Conservation (phyloP, 1,140 invertebrate genomes). For the Thalassaphorura encarpata region DNA sequence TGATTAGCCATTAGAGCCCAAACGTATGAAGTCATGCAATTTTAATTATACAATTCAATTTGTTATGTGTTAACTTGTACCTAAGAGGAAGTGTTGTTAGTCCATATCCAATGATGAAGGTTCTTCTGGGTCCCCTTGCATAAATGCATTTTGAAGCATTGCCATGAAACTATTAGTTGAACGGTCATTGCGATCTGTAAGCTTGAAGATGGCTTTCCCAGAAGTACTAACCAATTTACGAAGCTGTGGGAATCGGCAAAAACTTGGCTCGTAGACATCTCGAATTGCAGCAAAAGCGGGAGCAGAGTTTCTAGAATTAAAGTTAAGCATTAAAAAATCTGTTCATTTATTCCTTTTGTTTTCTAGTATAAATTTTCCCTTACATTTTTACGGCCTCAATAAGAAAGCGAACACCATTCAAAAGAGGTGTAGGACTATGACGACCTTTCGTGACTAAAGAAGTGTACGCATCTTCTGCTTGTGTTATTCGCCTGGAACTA, state of each 20-base stretch:
- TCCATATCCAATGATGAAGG: too few species aligned
- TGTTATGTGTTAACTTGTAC: too few species aligned
- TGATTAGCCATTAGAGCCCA: too few species aligned
- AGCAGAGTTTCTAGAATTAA: slow-evolving; percentile 13
- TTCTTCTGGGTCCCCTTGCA: too few species aligned
- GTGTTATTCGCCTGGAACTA: slow-evolving; percentile 11
- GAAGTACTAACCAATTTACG: slow-evolving; percentile 16
- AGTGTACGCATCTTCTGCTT: slow-evolving; percentile 20
- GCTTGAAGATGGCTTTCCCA: slow-evolving; percentile 26
- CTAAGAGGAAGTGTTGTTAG: too few species aligned
- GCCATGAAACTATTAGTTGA: too few species aligned
- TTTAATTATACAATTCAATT: too few species aligned
- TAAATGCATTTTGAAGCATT: too few species aligned
- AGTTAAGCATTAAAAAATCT: background rate
- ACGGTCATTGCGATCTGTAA: too few species aligned
- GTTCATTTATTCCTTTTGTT: background rate
- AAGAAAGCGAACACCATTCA: slow-evolving; percentile 27
- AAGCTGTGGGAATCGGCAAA: slow-evolving; percentile 21
- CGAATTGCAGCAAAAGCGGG: slow-evolving; percentile 19
- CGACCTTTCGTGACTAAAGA: slow-evolving; percentile 13
- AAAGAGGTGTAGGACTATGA: slow-evolving; percentile 17
- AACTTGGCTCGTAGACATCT: slow-evolving; percentile 28
- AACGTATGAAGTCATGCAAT: too few species aligned
- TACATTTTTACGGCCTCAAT: slow-evolving; percentile 28
- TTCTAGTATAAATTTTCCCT: background rate